Conservation (phyloP, 2,113 vertebrate genomes). For the Cnemophilus loriae region DNA sequence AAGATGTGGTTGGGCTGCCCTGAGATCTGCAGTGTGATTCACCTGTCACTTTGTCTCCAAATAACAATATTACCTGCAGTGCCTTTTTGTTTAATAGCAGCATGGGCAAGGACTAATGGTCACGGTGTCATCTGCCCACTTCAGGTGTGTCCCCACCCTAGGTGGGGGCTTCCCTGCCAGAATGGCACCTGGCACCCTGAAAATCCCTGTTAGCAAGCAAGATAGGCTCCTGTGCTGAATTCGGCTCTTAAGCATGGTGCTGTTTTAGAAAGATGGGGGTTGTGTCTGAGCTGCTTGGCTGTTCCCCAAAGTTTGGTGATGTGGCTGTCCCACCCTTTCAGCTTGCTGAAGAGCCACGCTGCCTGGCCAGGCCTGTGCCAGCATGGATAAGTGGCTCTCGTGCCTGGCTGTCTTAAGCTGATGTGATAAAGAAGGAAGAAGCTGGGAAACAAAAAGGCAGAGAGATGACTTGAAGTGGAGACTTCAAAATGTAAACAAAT, state of each 20-base stretch:
- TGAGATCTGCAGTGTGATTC: background rate
- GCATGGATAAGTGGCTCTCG: background rate
- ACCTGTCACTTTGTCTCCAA: background rate
- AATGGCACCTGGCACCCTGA: background rate
- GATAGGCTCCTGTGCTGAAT: background rate
- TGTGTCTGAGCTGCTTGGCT: background rate
- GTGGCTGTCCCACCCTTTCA: background rate
- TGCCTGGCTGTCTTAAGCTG: background rate
- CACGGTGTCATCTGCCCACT: rapidly evolving
- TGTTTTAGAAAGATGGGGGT: background rate
- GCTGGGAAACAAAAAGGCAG: background rate
- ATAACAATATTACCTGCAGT: background rate
- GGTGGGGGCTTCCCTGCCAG: background rate
- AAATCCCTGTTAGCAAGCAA: background rate
- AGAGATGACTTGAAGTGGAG: background rate
- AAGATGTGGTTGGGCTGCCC: background rate
- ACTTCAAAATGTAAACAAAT: slow-evolving; percentile 9
- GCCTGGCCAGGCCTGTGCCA: background rate
- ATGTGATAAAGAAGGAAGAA: background rate
- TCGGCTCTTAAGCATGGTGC: rapidly evolving
- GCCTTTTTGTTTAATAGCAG: background rate
- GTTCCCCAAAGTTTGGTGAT: background rate
- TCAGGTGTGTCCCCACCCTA: background rate
- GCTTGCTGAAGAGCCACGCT: background rate
- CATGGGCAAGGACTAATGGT: background rate